Percentiles rank a stretch among this genome's conserved stretches.
Conservation (phyloP, 1,140 invertebrate genomes). For the Ridgeia piscesae region DNA sequence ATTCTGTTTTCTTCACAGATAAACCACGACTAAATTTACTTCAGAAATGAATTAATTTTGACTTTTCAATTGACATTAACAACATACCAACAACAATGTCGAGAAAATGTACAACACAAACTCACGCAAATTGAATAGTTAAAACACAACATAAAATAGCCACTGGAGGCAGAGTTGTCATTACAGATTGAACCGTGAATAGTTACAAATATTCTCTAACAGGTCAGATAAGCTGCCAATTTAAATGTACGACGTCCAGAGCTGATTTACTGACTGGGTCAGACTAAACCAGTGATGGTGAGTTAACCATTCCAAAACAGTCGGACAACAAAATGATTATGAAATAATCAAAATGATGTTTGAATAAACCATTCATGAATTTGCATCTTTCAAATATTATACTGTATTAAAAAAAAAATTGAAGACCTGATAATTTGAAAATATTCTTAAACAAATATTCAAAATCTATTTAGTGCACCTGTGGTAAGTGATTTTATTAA, state of each 20-base stretch:
- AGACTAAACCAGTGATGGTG: background rate
- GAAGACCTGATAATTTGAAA: background rate
- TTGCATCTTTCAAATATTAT: too few species aligned
- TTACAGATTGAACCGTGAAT: background rate
- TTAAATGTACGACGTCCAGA: background rate
- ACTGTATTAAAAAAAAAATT: too few species aligned
- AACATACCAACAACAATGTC: background rate
- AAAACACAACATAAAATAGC: background rate
- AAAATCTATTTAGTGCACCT: background rate
- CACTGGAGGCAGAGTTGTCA: background rate
- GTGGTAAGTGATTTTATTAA: background rate
- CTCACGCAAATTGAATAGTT: background rate
- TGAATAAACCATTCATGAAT: too few species aligned
- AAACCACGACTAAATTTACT: too few species aligned
- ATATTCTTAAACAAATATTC: background rate
- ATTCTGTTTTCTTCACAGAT: too few species aligned
- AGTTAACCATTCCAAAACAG: background rate
- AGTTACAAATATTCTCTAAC: background rate
- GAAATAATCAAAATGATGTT: too few species aligned
- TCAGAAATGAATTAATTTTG: too few species aligned
- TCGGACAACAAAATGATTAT: background rate
- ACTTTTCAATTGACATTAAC: background rate
- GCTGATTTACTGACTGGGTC: background rate
- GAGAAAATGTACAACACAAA: background rate
- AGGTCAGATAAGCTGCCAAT: background rate